These are phyloP conservation scores for Notolabrus celidotus DNA, from an alignment of 2,797 vertebrate genomes.

Conservation along the genomic window DNA sequence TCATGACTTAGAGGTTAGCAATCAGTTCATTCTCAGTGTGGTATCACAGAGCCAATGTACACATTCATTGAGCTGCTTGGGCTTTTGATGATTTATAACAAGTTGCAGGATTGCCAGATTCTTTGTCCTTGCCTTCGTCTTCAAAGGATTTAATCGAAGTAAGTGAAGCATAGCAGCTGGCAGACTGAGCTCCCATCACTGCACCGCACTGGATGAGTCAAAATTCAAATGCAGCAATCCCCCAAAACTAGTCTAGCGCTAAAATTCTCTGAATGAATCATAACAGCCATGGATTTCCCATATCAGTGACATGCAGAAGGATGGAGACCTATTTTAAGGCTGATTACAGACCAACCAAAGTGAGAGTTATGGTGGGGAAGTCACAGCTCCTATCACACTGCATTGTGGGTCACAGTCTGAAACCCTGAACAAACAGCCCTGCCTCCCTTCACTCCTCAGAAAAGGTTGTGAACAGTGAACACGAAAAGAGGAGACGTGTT, in stretches of 20 bases:
- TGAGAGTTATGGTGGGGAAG: constrained; percentile 31
- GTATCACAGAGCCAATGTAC: constrained; percentile 15
- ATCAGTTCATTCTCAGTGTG: constrained; percentile 26
- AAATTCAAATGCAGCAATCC: constrained; percentile 49
- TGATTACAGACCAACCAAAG: constrained; percentile 48
- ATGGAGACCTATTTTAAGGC: constrained; percentile 54
- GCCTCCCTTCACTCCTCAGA: constrained; percentile 8
- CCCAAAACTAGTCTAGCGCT: constrained; percentile 36
- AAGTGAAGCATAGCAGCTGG: constrained; percentile 50
- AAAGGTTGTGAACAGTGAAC: constrained; percentile 37
- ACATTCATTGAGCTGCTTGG: constrained; percentile 27
- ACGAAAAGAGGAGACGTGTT: constrained; percentile 33
- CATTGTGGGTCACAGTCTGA: constrained; percentile 7
- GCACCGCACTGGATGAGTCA: constrained; percentile 40
- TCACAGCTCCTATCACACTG: constrained; percentile 21
- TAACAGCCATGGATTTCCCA: constrained; percentile 37
- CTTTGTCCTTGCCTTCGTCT: constrained; percentile 53
- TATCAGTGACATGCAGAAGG: constrained; percentile 64
- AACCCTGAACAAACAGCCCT: constrained; percentile 13
- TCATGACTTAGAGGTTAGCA: constrained; percentile 30
- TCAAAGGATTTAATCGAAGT: constrained; percentile 63
- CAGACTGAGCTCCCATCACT: constrained; percentile 41
- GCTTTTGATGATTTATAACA: constrained; percentile 55
- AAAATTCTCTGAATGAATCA: constrained; percentile 28
- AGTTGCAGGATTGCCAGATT: constrained; percentile 40